Conservation (phyloP, 2,113 vertebrate species). For the Psephotus haematonotus region DNA sequence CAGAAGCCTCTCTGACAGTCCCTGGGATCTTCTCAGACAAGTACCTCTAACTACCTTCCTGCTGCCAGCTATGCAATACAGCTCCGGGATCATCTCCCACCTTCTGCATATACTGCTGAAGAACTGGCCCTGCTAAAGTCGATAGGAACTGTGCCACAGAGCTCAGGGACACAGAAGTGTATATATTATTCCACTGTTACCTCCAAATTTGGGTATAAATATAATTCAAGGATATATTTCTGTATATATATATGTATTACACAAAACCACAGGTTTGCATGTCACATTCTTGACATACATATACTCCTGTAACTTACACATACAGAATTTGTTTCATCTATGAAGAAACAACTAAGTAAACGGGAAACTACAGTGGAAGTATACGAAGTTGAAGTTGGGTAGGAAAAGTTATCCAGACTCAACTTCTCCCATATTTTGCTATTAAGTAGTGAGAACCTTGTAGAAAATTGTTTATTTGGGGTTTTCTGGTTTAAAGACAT, state of each 20-base stretch:
- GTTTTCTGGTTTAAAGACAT: neutral
- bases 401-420: neutral
- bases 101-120: neutral
- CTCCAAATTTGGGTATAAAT: neutral
- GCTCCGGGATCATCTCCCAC: neutral
- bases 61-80: neutral
- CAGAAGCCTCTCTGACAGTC: neutral
- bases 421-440: neutral
- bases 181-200: neutral
- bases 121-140: neutral
- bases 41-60: neutral
- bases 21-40: neutral
- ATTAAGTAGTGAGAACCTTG: neutral
- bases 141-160: neutral
- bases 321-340: neutral
- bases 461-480: neutral
- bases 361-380: neutral
- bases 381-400: neutral
- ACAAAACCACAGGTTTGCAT: neutral
- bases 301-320: neutral
- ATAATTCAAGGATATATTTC: neutral
- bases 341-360: neutral
- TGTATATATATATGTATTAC: neutral
- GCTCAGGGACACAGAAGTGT: neutral
- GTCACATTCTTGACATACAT: no score